These are phyloP conservation scores for Orius laevigatus DNA, from an alignment of 1,140 invertebrate genomes.

Conservation along the genomic window DNA sequence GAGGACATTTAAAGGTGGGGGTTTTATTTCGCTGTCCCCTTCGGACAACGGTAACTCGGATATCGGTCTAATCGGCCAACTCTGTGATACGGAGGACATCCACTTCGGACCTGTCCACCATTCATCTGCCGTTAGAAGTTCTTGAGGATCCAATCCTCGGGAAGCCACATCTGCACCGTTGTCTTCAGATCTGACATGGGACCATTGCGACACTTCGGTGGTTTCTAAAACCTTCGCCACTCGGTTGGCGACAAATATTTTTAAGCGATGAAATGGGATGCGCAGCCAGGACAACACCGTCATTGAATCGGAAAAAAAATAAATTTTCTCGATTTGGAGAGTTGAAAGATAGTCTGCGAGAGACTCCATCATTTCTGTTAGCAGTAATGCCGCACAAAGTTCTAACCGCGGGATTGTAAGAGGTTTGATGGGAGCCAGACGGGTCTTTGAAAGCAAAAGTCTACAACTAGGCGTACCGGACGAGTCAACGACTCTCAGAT, in stretches of 20 bases:
- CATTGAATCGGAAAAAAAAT: slow-evolving; percentile 20
- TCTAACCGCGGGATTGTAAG: slow-evolving; percentile 25
- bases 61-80: background rate
- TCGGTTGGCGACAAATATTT: slow-evolving; percentile 23
- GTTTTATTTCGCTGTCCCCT: too few species aligned
- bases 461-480: background rate
- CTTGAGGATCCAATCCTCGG: slow-evolving; percentile 22
- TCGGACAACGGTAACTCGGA: too few species aligned
- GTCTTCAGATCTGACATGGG: slow-evolving; percentile 24
- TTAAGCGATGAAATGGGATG: slow-evolving; percentile 20
- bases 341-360: background rate
- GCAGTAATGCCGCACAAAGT: slow-evolving; percentile 23
- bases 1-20: too few species aligned
- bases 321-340: background rate
- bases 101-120: slow-evolving; percentile 20
- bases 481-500: slow-evolving; percentile 11
- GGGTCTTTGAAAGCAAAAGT: slow-evolving; percentile 26
- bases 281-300: slow-evolving; percentile 21
- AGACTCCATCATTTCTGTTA: slow-evolving; percentile 18
- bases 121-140: slow-evolving; percentile 14
- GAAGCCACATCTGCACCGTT: slow-evolving; percentile 31
- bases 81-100: background rate
- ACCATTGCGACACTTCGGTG: slow-evolving; percentile 24
- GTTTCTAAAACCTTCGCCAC: slow-evolving; percentile 23
- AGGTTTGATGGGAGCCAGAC: slow-evolving; percentile 26